These are phyloP conservation scores for Apistogramma diplotaenia DNA, from an alignment of 2,113 vertebrate genomes.

Conservation along the genomic window DNA sequence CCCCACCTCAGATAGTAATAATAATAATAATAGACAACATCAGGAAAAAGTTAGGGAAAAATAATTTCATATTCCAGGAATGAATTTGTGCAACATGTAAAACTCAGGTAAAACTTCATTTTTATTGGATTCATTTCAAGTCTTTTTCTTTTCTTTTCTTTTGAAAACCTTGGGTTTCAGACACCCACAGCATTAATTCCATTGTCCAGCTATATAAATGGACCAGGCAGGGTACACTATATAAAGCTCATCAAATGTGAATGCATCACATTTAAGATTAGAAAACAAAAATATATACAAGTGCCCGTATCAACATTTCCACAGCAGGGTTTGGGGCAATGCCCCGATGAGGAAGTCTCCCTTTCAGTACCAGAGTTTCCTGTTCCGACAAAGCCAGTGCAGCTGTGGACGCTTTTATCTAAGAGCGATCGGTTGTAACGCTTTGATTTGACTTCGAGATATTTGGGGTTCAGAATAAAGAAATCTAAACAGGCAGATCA, in stretches of 20 bases:
- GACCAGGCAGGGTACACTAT: background rate
- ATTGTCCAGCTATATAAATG: background rate
- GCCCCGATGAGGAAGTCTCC: background rate
- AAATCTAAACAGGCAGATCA: conserved; percentile 67
- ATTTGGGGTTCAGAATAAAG: background rate
- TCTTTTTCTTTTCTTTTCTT: background rate
- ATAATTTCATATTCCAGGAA: background rate
- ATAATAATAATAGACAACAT: too few species aligned
- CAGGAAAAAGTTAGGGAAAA: background rate
- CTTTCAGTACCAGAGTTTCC: background rate
- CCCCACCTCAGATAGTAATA: too few species aligned
- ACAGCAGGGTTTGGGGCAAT: background rate
- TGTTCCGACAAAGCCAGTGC: conserved; percentile 31
- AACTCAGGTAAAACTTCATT: background rate
- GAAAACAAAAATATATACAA: background rate
- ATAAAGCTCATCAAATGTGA: background rate
- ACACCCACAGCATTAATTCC: background rate
- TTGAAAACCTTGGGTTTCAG: background rate
- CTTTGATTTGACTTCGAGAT: background rate
- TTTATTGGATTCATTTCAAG: background rate
- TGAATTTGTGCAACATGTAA: background rate
- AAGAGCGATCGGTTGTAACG: background rate
- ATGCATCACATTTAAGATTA: background rate
- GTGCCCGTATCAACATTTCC: background rate
- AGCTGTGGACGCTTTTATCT: background rate